Evolutionary conservation across 2,888 invertebrate species (phyloP).

Genomic region (Drosophila neutralis): DNA sequence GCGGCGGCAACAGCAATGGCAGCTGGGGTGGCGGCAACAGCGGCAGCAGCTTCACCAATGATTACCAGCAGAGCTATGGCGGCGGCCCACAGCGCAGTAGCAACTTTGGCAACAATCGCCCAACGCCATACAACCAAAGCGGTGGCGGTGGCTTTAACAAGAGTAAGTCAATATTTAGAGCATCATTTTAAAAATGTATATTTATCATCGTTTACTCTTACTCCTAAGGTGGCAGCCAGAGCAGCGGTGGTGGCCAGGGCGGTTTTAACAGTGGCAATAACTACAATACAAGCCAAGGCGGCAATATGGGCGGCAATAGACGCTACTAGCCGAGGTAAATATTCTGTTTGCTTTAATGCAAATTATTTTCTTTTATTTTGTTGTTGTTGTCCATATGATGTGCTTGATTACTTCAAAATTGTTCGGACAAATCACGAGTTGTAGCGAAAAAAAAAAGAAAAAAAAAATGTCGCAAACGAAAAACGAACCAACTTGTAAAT

Average conservation of each 20-base stretch:
- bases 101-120: conserved; percentile 80
- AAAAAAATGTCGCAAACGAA: conserved; percentile 18
- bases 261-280: conserved; percentile 76
- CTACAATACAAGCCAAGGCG: conserved; percentile 79
- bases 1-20: conserved; percentile 86
- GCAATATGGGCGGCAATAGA: conserved; percentile 82
- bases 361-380: background rate
- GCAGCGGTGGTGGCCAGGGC: conserved; percentile 61
- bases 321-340: conserved; percentile 81
- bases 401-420: conserved; percentile 30
- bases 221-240: conserved; percentile 69
- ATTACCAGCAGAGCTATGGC: conserved; percentile 93
- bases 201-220: background rate
- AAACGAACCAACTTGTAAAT: conserved; percentile 35
- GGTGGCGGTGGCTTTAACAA: conserved; percentile 77
- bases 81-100: conserved; percentile 92
- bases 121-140: conserved; percentile 81
- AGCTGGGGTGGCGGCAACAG: conserved; percentile 87
- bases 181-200: too few species aligned
- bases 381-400: conserved; percentile 16
- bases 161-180: conserved; percentile 48
- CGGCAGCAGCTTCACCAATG: conserved; percentile 84
- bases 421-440: conserved; percentile 34
- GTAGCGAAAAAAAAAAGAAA: conserved; percentile 9
- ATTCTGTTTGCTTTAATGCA: conserved; percentile 4